phyloP scores from a whole-genome alignment of 1,140 invertebrate genomes.

The Hypothenemus hampei region DNA sequence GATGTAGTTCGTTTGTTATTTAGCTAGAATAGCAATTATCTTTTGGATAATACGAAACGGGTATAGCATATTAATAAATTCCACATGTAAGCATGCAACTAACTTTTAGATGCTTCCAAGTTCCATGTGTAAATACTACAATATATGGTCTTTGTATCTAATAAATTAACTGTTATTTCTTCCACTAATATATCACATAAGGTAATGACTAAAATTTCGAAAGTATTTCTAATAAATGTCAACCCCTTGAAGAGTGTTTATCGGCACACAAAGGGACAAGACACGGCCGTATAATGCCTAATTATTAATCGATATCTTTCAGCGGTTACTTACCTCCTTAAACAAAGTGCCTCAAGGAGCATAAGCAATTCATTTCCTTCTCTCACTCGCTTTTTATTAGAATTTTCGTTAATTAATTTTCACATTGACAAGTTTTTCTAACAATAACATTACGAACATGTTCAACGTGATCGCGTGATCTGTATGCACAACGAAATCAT shows the following conservation, averaged over 20 bases:
- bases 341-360: slow-evolving; percentile 38
- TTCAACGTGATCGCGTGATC: slow-evolving; percentile 2
- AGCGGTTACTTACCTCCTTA: slow-evolving; percentile 42
- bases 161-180: too few relatives aligned
- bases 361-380: slow-evolving; percentile 37
- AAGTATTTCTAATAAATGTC: slow-evolving; percentile 29
- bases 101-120: neutral
- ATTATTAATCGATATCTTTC: slow-evolving; percentile 44
- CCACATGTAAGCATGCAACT: neutral
- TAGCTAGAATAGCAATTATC: slow-evolving; percentile 19
- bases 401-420: slow-evolving; percentile 42
- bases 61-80: slow-evolving; percentile 13
- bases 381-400: slow-evolving; percentile 31
- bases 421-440: too few relatives aligned
- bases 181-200: too few relatives aligned
- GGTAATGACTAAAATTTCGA: too few relatives aligned
- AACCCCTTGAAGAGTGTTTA: slow-evolving; percentile 9
- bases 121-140: too few relatives aligned
- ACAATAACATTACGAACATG: too few relatives aligned
- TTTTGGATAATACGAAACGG: slow-evolving; percentile 10
- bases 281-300: slow-evolving; percentile 31
- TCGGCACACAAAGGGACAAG: slow-evolving; percentile 31
- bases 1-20: slow-evolving; percentile 20
- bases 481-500: neutral
- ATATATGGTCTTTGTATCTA: too few relatives aligned